Evolutionary conservation across 2,888 invertebrate genomes (phyloP).

Genomic region (Agriopis aurantiaria): DNA sequence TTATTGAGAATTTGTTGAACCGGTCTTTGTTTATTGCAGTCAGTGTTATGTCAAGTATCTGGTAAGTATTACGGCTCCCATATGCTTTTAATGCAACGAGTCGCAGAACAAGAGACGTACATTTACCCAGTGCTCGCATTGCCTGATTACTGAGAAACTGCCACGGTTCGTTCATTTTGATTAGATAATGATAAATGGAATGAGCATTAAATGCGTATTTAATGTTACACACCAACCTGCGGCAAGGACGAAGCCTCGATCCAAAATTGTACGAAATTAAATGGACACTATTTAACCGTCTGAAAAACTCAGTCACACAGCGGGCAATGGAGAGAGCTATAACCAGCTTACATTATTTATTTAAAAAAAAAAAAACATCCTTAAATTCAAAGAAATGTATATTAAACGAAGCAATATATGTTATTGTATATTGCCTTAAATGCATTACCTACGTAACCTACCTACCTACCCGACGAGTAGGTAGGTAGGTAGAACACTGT

Average conservation of each 20-base stretch:
- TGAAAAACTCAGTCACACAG: no score
- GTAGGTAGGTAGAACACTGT: no score
- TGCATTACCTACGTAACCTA: no score
- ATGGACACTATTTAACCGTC: neutral
- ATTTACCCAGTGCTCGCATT: conserved; percentile 9
- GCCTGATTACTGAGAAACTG: conserved; percentile 9
- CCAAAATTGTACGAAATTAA: neutral
- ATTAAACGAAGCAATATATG: no score
- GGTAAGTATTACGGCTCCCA: conserved; percentile 3
- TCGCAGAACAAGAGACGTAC: conserved; percentile 1
- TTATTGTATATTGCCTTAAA: no score
- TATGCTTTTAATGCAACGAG: conserved; percentile 1
- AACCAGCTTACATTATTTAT: no score
- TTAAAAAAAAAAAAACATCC: no score
- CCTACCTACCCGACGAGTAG: no score
- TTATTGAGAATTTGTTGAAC: conserved; percentile 1
- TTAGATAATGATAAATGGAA: conserved; percentile 17
- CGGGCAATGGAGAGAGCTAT: no score
- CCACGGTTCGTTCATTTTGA: conserved; percentile 11
- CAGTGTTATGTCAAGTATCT: neutral
- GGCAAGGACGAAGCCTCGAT: neutral
- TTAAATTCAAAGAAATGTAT: no score
- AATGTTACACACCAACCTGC: neutral
- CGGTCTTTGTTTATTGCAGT: no score
- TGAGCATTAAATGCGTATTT: conserved; percentile 2